A percentile compares a stretch with the other conserved stretches of the same genome.
These are phyloP conservation scores for Eilema griseolum DNA, from an alignment of 2,888 invertebrate genomes.

Conservation along the genomic window DNA sequence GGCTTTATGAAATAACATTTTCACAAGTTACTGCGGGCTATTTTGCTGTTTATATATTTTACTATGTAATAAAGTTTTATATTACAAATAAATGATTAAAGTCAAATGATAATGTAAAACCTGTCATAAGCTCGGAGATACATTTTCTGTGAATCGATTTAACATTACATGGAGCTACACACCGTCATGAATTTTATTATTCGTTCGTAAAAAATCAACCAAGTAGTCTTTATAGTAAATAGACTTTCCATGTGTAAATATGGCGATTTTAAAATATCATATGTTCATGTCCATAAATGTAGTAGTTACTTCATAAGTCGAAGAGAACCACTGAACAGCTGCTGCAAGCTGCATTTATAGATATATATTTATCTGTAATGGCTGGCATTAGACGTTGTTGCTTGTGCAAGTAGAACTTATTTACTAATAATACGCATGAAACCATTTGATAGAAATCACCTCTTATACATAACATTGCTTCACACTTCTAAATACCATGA, in stretches of 20 bases:
- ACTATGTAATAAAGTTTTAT: constrained; percentile 77
- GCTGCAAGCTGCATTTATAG: neutral
- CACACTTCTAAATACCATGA: constrained; percentile 76
- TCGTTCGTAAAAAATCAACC: constrained; percentile 7
- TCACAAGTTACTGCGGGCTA: constrained; percentile 46
- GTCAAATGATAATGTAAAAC: constrained; percentile 64
- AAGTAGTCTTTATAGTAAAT: neutral
- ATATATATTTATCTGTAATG: constrained; percentile 27
- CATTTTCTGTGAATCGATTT: constrained; percentile 66
- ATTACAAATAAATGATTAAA: constrained; percentile 77
- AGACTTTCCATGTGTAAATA: neutral
- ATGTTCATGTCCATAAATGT: neutral
- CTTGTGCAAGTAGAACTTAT: constrained; percentile 69
- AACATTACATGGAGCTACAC: constrained; percentile 76
- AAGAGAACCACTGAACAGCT: neutral
- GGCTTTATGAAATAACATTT: constrained; percentile 45
- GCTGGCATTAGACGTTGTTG: constrained; percentile 61
- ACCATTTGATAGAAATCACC: constrained; percentile 77
- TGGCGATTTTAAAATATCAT: too few species aligned
- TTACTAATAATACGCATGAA: constrained; percentile 72
- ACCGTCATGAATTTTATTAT: constrained; percentile 55
- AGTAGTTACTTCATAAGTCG: neutral
- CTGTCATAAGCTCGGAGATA: constrained; percentile 75
- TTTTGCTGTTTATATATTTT: constrained; percentile 53
- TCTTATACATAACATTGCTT: constrained; percentile 76